Percentiles rank a stretch among this genome's conserved stretches.
Conservation (phyloP, 2,113 vertebrate species). For the Synodontis membranacea region DNA sequence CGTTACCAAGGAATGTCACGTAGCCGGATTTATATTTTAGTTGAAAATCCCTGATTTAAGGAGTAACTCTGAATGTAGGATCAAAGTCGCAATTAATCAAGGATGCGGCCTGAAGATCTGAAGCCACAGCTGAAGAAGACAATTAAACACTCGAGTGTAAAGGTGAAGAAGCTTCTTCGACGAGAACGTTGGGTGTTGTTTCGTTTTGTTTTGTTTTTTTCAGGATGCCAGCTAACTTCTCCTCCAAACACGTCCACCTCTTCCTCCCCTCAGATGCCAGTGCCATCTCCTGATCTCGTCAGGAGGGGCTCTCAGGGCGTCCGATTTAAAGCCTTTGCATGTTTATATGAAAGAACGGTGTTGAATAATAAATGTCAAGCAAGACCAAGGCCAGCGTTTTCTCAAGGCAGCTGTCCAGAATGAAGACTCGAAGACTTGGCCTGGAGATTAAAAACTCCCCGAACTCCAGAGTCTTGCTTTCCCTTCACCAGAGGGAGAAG, state of each 20-base stretch:
- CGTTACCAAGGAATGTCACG: background rate
- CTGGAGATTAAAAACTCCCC: conserved; percentile 55
- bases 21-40: background rate
- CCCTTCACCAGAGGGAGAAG: conserved; percentile 42
- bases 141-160: background rate
- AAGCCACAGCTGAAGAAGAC: conserved; percentile 5
- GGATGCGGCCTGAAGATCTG: background rate
- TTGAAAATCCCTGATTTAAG: background rate
- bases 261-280: conserved; percentile 12
- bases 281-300: conserved; percentile 44
- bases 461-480: conserved; percentile 30
- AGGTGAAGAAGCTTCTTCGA: background rate
- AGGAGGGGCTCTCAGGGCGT: conserved; percentile 37
- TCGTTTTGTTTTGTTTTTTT: background rate
- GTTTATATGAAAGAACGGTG: conserved; percentile 49
- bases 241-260: background rate
- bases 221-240: conserved; percentile 41
- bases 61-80: background rate
- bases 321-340: conserved; percentile 27
- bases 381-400: conserved; percentile 47
- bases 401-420: conserved; percentile 46
- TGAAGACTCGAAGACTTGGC: conserved; percentile 42
- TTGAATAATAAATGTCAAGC: conserved; percentile 54
- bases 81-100: background rate
- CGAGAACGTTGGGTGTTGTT: background rate